Evolutionary conservation across 2,888 invertebrate genomes (phyloP), one percentile per base, ranked within the genome.

Genomic region (Philaethria dido): DNA sequence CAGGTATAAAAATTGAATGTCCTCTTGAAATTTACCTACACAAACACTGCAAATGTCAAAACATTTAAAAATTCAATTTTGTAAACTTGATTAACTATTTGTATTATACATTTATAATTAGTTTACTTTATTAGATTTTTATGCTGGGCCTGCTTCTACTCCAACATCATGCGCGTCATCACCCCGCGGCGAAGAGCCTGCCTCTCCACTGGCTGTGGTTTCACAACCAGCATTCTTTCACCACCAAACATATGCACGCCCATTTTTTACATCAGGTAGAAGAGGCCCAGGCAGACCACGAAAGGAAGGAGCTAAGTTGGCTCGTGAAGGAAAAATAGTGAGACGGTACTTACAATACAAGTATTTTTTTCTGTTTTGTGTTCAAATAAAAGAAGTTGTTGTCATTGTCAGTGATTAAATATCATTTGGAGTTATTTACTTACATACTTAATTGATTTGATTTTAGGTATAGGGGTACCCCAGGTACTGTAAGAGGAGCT

Each of bases 211-310:
- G 80, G 89, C 84, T 2, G 81, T 73, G 11, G 75, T 87, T 13
- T 77, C 85, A 3, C 91, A 89, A 69, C 88, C 89, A 16, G 77
- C 86, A 0, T 92, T 90, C 76, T 92, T 92, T 72, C 91, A 91
- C 69, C 91, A 91, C 66, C 92, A 89, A 74, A 83, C 86, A 2
- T 92, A 91, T 70, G 82, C 89, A 13, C 77, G 93, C 33, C 92
- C 93, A 52, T 93, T 92, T 76, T 92, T 93, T 71, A 88, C 89
- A 11, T 87, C 93, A 65, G 94, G 95, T 62, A 94, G 95, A 73
- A 93, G 97, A 72, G 96, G 97, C 59, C 96, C 97, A 18, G 97
- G 97, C 14, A 93, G 97, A 77, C 97, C 97, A 13, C 93, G 96
- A 71, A 96, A 97, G 79, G 96, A 97, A 85, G 95, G 95, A 68